Percentiles rank a stretch among this genome's conserved stretches.
phyloP scores from a whole-genome alignment of 2,113 vertebrate species.

The Tyto alba region DNA sequence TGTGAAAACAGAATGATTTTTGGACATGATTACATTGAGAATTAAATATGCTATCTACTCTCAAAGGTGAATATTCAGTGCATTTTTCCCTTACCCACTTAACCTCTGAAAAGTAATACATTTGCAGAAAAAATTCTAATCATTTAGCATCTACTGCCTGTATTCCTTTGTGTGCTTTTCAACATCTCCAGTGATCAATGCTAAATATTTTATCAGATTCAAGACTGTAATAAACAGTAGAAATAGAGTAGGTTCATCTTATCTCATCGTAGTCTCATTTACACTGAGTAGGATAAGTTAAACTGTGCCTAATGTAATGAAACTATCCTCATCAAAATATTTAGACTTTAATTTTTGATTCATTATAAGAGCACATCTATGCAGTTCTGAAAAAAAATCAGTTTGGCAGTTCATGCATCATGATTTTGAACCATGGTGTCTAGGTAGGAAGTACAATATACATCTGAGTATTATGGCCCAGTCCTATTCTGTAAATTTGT shows the following conservation, averaged over 20 bases:
- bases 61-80: constrained; percentile 48
- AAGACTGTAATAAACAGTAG: constrained; percentile 29
- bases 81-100: constrained; percentile 21
- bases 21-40: constrained; percentile 30
- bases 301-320: constrained; percentile 34
- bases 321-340: constrained; percentile 41
- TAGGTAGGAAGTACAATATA: not conserved
- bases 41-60: constrained; percentile 44
- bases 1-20: constrained; percentile 58
- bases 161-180: constrained; percentile 43
- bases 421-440: not conserved
- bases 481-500: not conserved
- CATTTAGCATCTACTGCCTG: constrained; percentile 23
- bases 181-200: constrained; percentile 31
- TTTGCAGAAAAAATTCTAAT: constrained; percentile 37
- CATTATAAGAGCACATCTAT: constrained; percentile 9
- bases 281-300: not conserved
- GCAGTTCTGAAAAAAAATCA: not conserved
- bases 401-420: not conserved
- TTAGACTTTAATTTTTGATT: constrained; percentile 46
- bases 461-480: not conserved
- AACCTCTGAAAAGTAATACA: constrained; percentile 62
- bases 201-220: constrained; percentile 52
- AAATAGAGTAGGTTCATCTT: constrained; percentile 33
- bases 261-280: constrained; percentile 31